Conservation (phyloP, 2,888 invertebrate genomes). For the Invenusta paracnida region DNA sequence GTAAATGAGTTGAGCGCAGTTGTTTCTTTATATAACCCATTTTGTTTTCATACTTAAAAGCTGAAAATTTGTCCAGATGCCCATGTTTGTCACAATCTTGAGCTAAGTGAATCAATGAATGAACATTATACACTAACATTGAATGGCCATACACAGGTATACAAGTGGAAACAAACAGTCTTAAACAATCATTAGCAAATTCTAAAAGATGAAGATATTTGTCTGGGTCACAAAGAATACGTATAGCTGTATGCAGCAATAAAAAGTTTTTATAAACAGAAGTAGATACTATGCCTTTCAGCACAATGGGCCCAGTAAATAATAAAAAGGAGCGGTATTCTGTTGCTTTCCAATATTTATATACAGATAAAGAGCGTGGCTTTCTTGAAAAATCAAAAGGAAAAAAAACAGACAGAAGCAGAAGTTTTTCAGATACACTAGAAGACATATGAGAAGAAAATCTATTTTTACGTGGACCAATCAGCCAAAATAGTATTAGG, state of each 20-base stretch:
- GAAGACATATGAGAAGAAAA: background rate
- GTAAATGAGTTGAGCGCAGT: background rate
- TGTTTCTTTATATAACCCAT: background rate
- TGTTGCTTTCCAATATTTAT: background rate
- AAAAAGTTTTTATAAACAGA: background rate
- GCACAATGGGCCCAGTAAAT: background rate
- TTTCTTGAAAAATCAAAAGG: background rate
- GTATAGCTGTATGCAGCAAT: background rate
- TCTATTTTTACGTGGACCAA: background rate
- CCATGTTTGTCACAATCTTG: background rate
- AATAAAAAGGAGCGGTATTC: background rate
- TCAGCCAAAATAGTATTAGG: slow-evolving; percentile 48
- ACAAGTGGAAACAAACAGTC: slow-evolving; percentile 9
- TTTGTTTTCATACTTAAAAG: background rate
- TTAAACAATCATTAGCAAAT: slow-evolving; percentile 1
- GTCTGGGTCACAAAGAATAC: slow-evolving; percentile 6
- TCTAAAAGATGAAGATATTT: background rate
- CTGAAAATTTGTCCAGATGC: background rate
- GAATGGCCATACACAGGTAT: background rate
- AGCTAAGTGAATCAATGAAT: background rate
- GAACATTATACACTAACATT: background rate
- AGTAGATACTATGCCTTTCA: background rate
- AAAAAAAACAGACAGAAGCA: background rate
- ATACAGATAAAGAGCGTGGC: background rate
- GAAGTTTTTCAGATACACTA: background rate